Percentiles rank a stretch among this genome's conserved stretches.
phyloP scores from a whole-genome alignment of 2,113 vertebrate genomes.

The human (Homo sapiens) region DNA sequence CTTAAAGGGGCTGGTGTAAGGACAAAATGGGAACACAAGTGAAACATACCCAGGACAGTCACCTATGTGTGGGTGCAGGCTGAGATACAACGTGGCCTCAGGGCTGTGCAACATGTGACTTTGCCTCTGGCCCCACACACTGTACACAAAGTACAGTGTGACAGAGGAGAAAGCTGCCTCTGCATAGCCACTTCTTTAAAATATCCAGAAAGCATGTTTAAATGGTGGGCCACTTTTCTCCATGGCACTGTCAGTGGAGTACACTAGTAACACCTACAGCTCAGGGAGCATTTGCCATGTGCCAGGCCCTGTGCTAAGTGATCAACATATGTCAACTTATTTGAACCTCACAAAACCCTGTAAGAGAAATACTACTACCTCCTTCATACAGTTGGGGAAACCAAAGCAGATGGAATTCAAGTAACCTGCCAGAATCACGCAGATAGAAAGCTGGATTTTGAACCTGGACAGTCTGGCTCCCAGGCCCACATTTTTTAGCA shows the following conservation, averaged over 20 bases:
- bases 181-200: neutral
- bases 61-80: neutral
- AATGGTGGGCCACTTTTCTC: neutral
- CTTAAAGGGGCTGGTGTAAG: neutral
- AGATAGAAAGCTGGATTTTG: neutral
- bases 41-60: neutral
- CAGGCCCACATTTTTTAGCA: neutral
- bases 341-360: neutral
- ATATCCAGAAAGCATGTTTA: neutral
- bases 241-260: neutral
- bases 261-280: neutral
- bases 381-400: neutral
- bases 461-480: neutral
- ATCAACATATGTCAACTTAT: no score
- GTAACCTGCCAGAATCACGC: neutral
- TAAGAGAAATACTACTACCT: neutral
- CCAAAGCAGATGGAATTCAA: neutral
- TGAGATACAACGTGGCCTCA: neutral
- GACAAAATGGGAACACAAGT: neutral
- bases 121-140: neutral
- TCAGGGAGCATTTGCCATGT: neutral
- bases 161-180: neutral
- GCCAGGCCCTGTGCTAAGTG: no score
- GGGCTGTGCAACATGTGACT: fast-evolving
- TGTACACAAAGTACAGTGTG: neutral